Evolutionary conservation across 1,140 invertebrate species (phyloP), one percentile per base, ranked within the genome.

Genomic region (Cydia amplana): DNA sequence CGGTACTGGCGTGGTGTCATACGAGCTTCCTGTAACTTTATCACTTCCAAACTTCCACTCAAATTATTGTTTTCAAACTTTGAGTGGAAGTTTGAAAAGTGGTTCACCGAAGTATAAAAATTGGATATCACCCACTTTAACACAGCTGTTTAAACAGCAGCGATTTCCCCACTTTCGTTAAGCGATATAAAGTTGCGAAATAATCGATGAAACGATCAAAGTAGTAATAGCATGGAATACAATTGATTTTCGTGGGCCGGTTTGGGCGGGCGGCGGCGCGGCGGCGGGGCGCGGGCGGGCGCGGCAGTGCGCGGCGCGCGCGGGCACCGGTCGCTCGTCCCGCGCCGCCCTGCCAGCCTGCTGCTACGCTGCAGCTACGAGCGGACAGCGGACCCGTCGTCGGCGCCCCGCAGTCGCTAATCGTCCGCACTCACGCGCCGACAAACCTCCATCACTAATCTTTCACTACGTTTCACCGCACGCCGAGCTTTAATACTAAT

Each of bases 251-350:
- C 49, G 14, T 25, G 18, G 16, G 49, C 2, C 55, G 49, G 55
- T 6, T 63, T 51, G 36, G 79, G 77, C 36, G 70, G 77, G 74
- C 43, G 80, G 70, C 80, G 55, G 18, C 20, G 7, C n/a, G 18
- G 77, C 78, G 70, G 80, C 73, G 79, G 75, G 72, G 74, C 63
- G 64, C 28, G 64, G 80, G 78, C 78, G 12, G 67, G 78, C 81
- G 77, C 79, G 83, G 83, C 87, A 87, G 88, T 86, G 85, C 84
- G 86, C 83, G 85, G 85, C 84, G 86, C 85, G 83, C 84, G 86
- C 82, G 83, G 74, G 78, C 77, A 75, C 75, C 83, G 81, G 78
- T 74, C 77, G 83, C 83, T 87, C 86, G 86, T 79, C 82, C 77
- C 77, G 49, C 36, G 72, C 74, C 79, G 79, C 55, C 65, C 75